Evolutionary conservation across 2,797 vertebrate species (phyloP).

Genomic region (Myotis findleyi): DNA sequence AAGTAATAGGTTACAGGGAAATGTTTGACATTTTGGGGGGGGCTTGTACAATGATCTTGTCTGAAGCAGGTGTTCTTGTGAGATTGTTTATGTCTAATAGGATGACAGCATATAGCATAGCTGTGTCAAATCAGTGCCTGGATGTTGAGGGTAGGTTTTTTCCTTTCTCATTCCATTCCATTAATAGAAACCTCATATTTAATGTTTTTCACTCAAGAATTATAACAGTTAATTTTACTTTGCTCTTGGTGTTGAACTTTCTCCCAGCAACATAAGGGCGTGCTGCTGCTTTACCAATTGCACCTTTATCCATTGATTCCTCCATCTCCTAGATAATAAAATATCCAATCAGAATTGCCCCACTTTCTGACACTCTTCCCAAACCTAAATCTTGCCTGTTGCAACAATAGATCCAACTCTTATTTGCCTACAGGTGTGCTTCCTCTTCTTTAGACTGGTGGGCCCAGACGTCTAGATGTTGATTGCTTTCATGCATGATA

Average conservation of each 20-base stretch:
- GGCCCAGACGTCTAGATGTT: not conserved
- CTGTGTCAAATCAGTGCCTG: not conserved
- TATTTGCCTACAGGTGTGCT: not conserved
- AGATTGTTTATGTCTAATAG: not conserved
- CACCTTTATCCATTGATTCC: not conserved
- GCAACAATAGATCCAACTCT: not conserved
- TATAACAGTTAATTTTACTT: constrained; percentile 6
- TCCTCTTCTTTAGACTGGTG: not conserved
- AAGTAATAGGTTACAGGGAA: not conserved
- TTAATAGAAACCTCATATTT: not conserved
- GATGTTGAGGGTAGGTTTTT: not conserved
- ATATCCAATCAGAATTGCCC: not conserved
- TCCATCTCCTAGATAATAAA: not conserved
- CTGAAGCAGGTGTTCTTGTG: not conserved
- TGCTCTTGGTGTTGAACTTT: not conserved
- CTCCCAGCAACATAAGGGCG: not conserved
- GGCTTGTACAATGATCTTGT: not conserved
- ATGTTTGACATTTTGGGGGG: not conserved
- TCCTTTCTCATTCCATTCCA: not conserved
- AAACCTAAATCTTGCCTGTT: not conserved
- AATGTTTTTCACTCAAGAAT: not conserved
- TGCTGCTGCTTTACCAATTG: not conserved
- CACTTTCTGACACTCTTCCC: not conserved
- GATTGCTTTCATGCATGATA: not conserved
- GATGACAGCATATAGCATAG: not conserved